Evolutionary conservation across 2,797 vertebrate species (phyloP).

Genomic region (Sebastes vulpes): DNA sequence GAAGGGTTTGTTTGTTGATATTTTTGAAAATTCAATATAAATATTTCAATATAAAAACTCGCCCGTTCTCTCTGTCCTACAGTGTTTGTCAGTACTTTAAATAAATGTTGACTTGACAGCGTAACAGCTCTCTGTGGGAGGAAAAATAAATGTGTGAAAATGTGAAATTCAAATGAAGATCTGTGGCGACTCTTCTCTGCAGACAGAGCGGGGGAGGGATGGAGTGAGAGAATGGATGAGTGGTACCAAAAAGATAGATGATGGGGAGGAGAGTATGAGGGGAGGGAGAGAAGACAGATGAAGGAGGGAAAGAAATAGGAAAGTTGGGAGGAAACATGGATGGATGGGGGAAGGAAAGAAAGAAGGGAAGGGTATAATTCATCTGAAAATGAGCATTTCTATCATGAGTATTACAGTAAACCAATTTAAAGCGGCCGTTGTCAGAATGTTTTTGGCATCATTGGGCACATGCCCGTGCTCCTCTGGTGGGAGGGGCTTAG

Average conservation of each 20-base stretch:
- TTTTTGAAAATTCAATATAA: neutral
- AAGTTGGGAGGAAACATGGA: conserved; percentile 6
- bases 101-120: neutral
- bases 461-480: too few species aligned
- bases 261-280: neutral
- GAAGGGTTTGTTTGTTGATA: neutral
- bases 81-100: neutral
- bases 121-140: neutral
- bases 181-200: neutral
- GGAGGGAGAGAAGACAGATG: conserved; percentile 3
- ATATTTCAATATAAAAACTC: neutral
- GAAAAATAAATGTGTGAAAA: neutral
- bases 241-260: conserved; percentile 35
- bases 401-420: neutral
- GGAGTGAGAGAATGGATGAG: conserved; percentile 14
- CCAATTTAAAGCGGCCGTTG: too few species aligned
- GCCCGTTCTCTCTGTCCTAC: neutral
- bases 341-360: neutral
- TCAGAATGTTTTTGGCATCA: too few species aligned
- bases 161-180: conserved; percentile 6
- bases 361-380: neutral
- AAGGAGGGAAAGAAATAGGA: neutral
- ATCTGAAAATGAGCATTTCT: neutral
- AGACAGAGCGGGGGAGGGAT: conserved; percentile 15
- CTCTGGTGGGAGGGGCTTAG: too few species aligned